A percentile compares a stretch with the other conserved stretches of the same genome.
phyloP scores from a whole-genome alignment of 1,140 invertebrate genomes.

The Euura lappo region DNA sequence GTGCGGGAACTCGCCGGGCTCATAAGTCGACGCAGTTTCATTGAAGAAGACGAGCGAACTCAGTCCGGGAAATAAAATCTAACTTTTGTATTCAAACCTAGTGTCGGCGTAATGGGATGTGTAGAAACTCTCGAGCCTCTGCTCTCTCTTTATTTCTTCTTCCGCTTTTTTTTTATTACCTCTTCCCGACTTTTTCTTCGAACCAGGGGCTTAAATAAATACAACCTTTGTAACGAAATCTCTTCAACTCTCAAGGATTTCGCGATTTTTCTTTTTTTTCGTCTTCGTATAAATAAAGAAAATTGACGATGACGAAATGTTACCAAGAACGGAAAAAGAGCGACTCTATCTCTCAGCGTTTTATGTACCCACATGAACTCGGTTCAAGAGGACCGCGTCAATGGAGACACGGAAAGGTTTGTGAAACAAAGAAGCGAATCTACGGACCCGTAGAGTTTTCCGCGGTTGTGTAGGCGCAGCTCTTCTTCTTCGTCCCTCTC shows the following conservation, averaged over 20 bases:
- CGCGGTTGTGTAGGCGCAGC: background rate
- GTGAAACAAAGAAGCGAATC: background rate
- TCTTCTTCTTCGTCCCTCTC: background rate
- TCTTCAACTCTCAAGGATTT: background rate
- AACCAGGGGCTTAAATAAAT: constrained; percentile 19
- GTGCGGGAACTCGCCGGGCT: constrained; percentile 6
- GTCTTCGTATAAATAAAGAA: background rate
- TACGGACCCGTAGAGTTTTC: background rate
- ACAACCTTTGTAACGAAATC: background rate
- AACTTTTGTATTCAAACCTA: constrained; percentile 36
- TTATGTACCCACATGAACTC: too few relatives aligned
- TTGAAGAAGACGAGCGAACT: background rate
- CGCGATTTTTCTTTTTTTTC: background rate
- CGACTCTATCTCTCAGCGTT: too few relatives aligned
- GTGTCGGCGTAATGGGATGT: constrained; percentile 32
- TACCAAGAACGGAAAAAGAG: background rate
- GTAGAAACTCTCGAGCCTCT: constrained; percentile 13
- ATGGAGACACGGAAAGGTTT: too few relatives aligned
- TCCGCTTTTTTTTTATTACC: constrained; percentile 4
- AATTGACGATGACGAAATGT: background rate
- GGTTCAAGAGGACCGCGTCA: too few relatives aligned
- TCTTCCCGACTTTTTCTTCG: background rate
- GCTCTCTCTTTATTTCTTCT: constrained; percentile 19
- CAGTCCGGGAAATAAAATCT: constrained; percentile 23
- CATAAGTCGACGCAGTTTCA: constrained; percentile 1